Evolutionary conservation across 2,113 vertebrate species (phyloP), one percentile per base, ranked within the genome.

Genomic region (Pedionomus torquatus): DNA sequence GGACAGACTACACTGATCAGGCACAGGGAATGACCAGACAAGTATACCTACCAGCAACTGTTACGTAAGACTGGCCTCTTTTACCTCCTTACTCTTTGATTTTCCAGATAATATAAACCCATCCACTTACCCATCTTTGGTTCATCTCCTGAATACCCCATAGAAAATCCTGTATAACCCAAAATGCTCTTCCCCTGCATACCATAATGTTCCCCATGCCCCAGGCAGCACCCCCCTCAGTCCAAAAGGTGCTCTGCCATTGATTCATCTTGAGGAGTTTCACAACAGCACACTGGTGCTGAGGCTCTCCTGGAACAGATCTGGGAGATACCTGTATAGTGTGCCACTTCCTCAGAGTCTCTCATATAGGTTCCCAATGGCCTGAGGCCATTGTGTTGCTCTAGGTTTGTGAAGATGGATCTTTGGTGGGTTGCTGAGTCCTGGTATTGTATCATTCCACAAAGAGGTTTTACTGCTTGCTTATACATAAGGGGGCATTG

Each of bases 171-270:
- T 37, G 1, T 30, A 5, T 41, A 58, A 79, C 9, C 17, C 20
- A 39, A 71, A 71, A 85, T 49, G 4, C 2, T 58, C 51, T 80
- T 44, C 26, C 5, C 31, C 12, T 52, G 19, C 5, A 25, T 30
- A 31, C 8, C 8, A 13, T 26, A 46, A n/a, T 0, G 1, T 25
- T 11, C 58, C 10, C 52, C 9, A 43, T 8, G 8, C 5, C 19
- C 6, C 39, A 39, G 6, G 31, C 2, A 64, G 15, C 9, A 49
- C 20, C 5, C 1, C 7, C 4, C 5, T 54, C 13, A 49, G n/a
- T 26, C 24, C 20, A 54, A 55, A 77, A 64, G 5, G 5, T 74
- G 1, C 9, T 87, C 28, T 5, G 2, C 17, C 12, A 37, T 13
- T 76, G 54, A n/a, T 7, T 19, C 10, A 35, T 54, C 16, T 35